Evolutionary conservation across 1,140 invertebrate genomes (phyloP), one percentile per base, ranked within the genome.

Genomic region (Chionoecetes opilio): DNA sequence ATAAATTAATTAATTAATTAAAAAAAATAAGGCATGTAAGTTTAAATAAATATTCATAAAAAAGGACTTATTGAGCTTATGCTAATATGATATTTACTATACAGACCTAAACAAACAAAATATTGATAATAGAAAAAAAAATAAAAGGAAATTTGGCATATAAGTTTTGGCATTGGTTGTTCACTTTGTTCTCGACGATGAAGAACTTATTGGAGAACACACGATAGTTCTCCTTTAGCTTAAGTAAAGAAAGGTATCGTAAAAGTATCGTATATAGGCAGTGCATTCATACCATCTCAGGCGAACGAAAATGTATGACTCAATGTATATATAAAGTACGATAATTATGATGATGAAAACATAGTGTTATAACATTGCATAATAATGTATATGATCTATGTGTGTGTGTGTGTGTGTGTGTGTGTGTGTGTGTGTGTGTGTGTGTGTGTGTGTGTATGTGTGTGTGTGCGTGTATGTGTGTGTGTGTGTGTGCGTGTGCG

Each of bases 311-410:
- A 75, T 75, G n/a, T 46, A 26, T n/a, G 63, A 75, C 63, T 8
- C 11, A 26, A 75, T 8, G 63, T n/a, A 26, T 53, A 14, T 14
- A 75, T 75, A 21, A 75, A 21, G n/a, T 6, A 75, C n/a, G 63
- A 75, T 26, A 75, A 75, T 75, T n/a, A 75, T 75, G 63, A 75
- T 75, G n/a, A 75, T 75, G 63, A 75, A 75, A 75, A 75, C 63
- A 75, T n/a, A 75, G 21, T n/a, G 1, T 75, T 75, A 21, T n/a
- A 21, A 21, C 21, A 5, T 75, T 75, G 63, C 63, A 38, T 89
- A 41, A 29, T 41, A 5, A 89, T 89, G n/a, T 35, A 0, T 93
- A 9, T 93, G 63, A 26, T 41, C 63, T 8, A 46, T 46, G 14
- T 46, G 14, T 8, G 41, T 46, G 41, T 14, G 41, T 8, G 41